Evolutionary conservation across 2,797 vertebrate species (phyloP), one percentile per base, ranked within the genome.

Genomic region (Centropyge bicolor): DNA sequence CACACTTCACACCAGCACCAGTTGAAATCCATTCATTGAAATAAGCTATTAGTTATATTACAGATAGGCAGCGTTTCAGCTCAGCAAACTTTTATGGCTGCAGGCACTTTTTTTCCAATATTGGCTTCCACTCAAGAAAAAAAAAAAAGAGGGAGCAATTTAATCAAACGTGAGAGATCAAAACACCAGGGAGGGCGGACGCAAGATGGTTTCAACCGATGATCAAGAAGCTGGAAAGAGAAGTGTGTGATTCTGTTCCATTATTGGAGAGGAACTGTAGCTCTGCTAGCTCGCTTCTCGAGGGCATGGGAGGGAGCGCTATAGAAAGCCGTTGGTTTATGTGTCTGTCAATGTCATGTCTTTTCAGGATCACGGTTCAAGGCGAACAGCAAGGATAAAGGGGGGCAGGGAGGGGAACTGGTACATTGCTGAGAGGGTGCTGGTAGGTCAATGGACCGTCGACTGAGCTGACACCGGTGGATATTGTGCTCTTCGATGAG

Each of bases 301-400:
- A 65, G 89, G 91, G 80, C 75, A 81, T 56, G 61, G 85, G 83
- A 84, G 82, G 71, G 81, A 86, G 84, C 51, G 87, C 75, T 73
- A 83, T 38, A 83, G 89, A 89, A 76, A 88, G 83, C 82, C 70
- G 69, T 74, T 75, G 85, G 89, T 91, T 92, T 84, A 85, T 88
- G 88, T 92, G 91, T 91, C 92, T 88, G 91, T 94, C 93, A 93
- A 80, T 91, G 93, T 93, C 93, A 90, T 38, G 74, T 92, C 92
- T 85, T 83, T 51, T 94, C 88, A 91, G 84, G 89, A 94, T 94
- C 89, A 92, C 11, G 16, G 90, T 89, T 92, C 78, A 90, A 91
- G 88, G 89, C 82, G 8, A 88, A 87, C 60, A 78, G 86, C 65
- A 57, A 78, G 81, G 74, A 91, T 76, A 70, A 83, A 81, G 75